Evolutionary conservation across 2,797 vertebrate species (phyloP).

Genomic region (Hippocampus kuda): DNA sequence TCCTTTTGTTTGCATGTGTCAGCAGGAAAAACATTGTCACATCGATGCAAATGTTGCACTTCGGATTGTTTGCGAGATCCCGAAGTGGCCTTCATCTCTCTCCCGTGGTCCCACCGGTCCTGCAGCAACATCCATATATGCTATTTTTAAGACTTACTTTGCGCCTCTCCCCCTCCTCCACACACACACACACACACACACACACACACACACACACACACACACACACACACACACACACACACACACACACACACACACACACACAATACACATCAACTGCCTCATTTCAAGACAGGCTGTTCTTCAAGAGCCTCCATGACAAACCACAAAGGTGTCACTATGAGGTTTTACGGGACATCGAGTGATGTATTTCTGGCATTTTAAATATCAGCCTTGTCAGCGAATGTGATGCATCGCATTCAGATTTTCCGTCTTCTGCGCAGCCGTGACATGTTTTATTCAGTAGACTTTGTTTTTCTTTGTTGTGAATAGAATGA

Average conservation of each 20-base stretch:
- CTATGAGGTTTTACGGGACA: slow-evolving; percentile 11
- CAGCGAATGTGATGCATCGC: slow-evolving; percentile 49
- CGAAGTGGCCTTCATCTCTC: not conserved
- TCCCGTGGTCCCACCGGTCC: not conserved
- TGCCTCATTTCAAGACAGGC: slow-evolving; percentile 6
- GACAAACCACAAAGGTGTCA: slow-evolving; percentile 7
- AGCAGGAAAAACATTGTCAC: slow-evolving; percentile 37
- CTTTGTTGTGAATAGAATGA: slow-evolving; percentile 4
- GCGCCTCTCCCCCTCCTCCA: too few species aligned
- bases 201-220: not conserved
- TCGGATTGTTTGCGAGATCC: not conserved
- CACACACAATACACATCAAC: not conserved
- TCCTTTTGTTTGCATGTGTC: slow-evolving; percentile 39
- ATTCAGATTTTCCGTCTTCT: slow-evolving; percentile 24
- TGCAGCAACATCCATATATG: not conserved
- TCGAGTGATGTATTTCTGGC: slow-evolving; percentile 43
- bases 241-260: not conserved
- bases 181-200: not conserved
- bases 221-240: not conserved
- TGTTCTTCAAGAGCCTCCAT: not conserved
- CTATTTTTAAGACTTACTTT: slow-evolving; percentile 3
- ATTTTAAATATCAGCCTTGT: slow-evolving; percentile 34
- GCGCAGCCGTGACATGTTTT: slow-evolving; percentile 17
- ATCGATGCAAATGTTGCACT: slow-evolving; percentile 9
- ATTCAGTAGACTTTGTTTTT: slow-evolving; percentile 8